Evolutionary conservation across 2,797 vertebrate genomes (phyloP).

Genomic region (Dendrocincla fuliginosa): DNA sequence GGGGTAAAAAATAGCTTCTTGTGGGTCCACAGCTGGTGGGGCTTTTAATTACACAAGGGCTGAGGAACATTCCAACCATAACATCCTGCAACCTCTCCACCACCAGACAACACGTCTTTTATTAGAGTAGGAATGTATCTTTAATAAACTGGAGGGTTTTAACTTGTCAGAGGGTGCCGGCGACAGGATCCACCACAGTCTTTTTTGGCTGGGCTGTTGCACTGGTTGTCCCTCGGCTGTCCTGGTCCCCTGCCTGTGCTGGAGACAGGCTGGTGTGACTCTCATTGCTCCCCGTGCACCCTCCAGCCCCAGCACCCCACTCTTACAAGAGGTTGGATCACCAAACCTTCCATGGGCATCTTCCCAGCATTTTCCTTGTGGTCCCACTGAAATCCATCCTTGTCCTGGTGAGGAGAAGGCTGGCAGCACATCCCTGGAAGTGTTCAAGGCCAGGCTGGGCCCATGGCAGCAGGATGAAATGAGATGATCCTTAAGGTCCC

Average conservation of each 20-base stretch:
- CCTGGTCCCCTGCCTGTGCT: rapidly evolving
- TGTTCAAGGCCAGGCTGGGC: not conserved
- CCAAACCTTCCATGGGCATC: rapidly evolving
- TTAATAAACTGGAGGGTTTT: conserved; percentile 23
- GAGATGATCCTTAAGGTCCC: not conserved
- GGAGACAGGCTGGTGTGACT: rapidly evolving
- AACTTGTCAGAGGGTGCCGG: not conserved
- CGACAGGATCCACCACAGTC: rapidly evolving
- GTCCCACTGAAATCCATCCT: rapidly evolving
- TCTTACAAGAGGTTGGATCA: not conserved
- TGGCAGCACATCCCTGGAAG: not conserved
- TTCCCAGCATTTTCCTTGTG: not conserved
- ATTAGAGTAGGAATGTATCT: conserved; percentile 34
- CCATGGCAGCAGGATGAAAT: not conserved
- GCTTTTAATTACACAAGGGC: conserved; percentile 14
- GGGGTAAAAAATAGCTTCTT: not conserved
- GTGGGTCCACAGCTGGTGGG: conserved; percentile 32
- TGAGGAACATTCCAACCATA: conserved; percentile 55
- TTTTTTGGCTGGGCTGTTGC: not conserved
- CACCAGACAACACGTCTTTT: conserved; percentile 33
- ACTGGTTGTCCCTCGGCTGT: rapidly evolving
- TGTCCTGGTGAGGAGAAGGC: rapidly evolving
- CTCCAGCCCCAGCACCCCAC: not conserved
- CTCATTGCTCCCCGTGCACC: rapidly evolving
- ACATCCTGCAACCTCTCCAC: conserved; percentile 51